These are phyloP conservation scores for Condylostylus longicornis DNA, from an alignment of 1,140 invertebrate species.

Conservation along the genomic window DNA sequence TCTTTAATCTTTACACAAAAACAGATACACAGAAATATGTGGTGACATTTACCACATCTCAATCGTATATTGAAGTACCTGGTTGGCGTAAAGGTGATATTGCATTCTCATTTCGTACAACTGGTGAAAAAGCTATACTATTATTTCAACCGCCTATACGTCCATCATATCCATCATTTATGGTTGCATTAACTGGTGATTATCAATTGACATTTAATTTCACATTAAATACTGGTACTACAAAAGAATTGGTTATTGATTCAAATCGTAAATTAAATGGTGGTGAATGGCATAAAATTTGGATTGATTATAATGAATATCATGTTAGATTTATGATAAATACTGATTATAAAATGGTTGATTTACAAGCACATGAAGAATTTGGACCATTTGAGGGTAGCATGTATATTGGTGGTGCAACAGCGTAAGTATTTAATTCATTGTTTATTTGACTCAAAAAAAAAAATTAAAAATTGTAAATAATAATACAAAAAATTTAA, in stretches of 20 bases:
- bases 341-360: constrained; percentile 71
- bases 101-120: constrained; percentile 82
- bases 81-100: constrained; percentile 85
- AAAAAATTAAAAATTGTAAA: too few species aligned
- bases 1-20: neutral
- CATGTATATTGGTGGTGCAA: constrained; percentile 83
- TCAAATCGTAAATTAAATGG: constrained; percentile 68
- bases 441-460: too few species aligned
- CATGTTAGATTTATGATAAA: constrained; percentile 90
- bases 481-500: too few species aligned
- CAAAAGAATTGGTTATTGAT: constrained; percentile 61
- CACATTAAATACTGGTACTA: constrained; percentile 66
- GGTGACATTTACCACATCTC: constrained; percentile 81
- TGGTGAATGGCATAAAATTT: constrained; percentile 90
- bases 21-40: constrained; percentile 81
- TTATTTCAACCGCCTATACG: constrained; percentile 79
- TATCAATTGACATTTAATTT: constrained; percentile 81
- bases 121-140: constrained; percentile 73
- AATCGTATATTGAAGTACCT: constrained; percentile 81
- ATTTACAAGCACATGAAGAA: constrained; percentile 67
- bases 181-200: constrained; percentile 72
- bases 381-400: constrained; percentile 84
- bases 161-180: constrained; percentile 76
- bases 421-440: constrained; percentile 63
- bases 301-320: constrained; percentile 85